Evolutionary conservation across 35 echinoderm and acorn worm species (phyloP).

Genomic region (Heliocidaris erythrogramma): DNA sequence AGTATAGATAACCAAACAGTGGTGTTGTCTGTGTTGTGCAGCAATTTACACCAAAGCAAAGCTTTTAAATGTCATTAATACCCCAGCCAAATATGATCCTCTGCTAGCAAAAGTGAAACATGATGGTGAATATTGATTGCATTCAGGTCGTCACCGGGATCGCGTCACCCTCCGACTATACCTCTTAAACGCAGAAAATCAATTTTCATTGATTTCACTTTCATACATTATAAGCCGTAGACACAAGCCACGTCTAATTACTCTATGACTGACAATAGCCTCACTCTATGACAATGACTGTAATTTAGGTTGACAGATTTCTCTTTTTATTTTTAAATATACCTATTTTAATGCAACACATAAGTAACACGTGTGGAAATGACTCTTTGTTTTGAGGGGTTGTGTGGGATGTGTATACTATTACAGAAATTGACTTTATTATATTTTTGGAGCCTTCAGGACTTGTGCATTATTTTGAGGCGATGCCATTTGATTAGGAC

Average conservation of each 20-base stretch:
- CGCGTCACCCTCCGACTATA: neutral
- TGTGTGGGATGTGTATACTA: neutral
- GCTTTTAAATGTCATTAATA: constrained; percentile 12
- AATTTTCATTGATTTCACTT: neutral
- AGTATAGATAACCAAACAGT: neutral
- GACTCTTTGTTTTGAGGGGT: neutral
- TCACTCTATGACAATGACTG: neutral
- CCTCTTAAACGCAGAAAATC: neutral
- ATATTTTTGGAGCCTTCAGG: neutral
- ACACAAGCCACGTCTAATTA: neutral
- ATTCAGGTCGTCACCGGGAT: neutral
- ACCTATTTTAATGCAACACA: neutral
- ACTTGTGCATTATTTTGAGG: neutral
- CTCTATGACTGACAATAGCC: neutral
- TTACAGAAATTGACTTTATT: neutral
- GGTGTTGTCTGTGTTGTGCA: neutral
- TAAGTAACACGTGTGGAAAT: neutral
- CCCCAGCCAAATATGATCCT: neutral
- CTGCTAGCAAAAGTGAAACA: neutral
- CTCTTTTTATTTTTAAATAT: neutral
- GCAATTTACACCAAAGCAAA: neutral
- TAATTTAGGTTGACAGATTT: neutral
- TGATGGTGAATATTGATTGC: neutral
- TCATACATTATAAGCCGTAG: neutral
- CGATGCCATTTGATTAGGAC: neutral